Base-by-base conservation (phyloP, 2,797 vertebrate species). In the Dryobates pubescens region DNA sequence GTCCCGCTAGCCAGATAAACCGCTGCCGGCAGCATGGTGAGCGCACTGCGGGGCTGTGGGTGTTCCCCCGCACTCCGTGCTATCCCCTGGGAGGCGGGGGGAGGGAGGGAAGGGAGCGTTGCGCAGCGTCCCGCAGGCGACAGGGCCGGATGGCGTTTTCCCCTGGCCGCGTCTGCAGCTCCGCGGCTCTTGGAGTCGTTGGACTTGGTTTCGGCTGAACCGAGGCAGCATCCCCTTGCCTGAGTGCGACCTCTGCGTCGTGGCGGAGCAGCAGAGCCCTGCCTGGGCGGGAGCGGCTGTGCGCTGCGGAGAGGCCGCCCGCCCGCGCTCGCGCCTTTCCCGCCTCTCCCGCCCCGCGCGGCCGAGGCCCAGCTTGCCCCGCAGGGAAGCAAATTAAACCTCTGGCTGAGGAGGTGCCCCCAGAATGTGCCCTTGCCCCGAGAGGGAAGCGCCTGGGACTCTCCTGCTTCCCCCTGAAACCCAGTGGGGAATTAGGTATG, bases 11-110 rank as follows among this genome's bases (percentile, higher is more conserved):
- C 68, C 45, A 59, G 38, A 53, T 5, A 49, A 20, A 17, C 57
- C 20, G 29, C 75, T 20, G 83, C 75, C 18, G 16, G 61, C 86
- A 81, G 63, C 69, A 94, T 94, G 93, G 93, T 94, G 88, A 90
- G 87, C 68, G 32, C 24, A 10, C 29, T n/a, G 45, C 17, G 14
- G 24, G 20, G 8, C 13, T 7, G 17, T 6, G 24, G 36, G 30
- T 10, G 6, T 7, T 7, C 16, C 34, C 15, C 11, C 13, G 49
- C 49, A 51, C n/a, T 6, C 41, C 18, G 47, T 56, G 24, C 23
- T 10, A 18, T 7, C 10, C 14, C 22, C n/a, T 23, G 27, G 53
- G 43, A 24, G 7, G 22, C 10, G 49, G 49, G 23, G 23, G 49
- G 3, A 14, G 29, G 51, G 34, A 32, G 51, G 38, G 54, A 8